phyloP scores from a whole-genome alignment of 1,140 invertebrate species.

The Phthorimaea operculella region DNA sequence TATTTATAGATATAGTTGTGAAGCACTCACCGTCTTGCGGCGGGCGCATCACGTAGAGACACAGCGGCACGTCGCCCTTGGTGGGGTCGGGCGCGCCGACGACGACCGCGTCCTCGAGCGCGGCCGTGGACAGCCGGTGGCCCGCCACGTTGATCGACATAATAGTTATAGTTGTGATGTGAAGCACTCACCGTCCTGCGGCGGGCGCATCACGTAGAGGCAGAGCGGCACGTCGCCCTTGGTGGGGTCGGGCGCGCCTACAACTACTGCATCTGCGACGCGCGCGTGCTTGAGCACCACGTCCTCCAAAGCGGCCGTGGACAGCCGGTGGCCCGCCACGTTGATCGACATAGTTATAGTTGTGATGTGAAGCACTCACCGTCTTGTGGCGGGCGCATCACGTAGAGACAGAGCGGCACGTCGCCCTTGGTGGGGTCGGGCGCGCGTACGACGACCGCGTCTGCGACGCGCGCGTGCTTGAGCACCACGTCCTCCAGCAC shows the following conservation, averaged over 20 bases:
- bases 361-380: too few species aligned
- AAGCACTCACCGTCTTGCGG: conserved; percentile 64
- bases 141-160: conserved; percentile 94
- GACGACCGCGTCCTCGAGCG: conserved; percentile 91
- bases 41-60: conserved; percentile 80
- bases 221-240: conserved; percentile 93
- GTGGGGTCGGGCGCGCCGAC: conserved; percentile 89
- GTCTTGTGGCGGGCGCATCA: conserved; percentile 73
- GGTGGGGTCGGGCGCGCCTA: conserved; percentile 87
- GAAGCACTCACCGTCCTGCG: conserved; percentile 67
- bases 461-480: conserved; percentile 82
- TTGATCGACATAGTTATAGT: conserved; percentile 76
- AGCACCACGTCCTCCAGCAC: conserved; percentile 91
- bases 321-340: conserved; percentile 91
- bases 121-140: conserved; percentile 87
- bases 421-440: conserved; percentile 91
- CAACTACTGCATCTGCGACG: conserved; percentile 85
- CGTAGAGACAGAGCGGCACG: conserved; percentile 87
- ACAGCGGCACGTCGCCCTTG: conserved; percentile 91
- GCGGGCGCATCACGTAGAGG: conserved; percentile 78
- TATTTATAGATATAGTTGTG: too few species aligned
- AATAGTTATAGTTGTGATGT: background rate
- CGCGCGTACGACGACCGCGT: conserved; percentile 89
- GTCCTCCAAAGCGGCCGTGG: conserved; percentile 89
- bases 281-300: conserved; percentile 85